Conservation (phyloP, 1,140 invertebrate genomes). For the Leptoteleia sp. region DNA sequence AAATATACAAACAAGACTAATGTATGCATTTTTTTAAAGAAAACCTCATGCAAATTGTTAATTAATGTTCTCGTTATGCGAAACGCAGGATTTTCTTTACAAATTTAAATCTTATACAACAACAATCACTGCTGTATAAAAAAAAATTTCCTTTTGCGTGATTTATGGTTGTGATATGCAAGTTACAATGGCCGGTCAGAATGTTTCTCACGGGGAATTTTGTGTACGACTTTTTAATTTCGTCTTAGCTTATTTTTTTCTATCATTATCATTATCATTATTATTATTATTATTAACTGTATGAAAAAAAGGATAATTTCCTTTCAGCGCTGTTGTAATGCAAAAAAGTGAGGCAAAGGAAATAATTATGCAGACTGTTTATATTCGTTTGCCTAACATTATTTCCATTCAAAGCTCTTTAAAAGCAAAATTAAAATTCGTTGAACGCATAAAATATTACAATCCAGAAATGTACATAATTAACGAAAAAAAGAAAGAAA, state of each 20-base stretch:
- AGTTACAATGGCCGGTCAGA: slow-evolving; percentile 12
- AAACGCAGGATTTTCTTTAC: no score
- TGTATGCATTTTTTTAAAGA: no score
- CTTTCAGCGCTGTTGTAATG: slow-evolving; percentile 5
- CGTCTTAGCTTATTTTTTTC: slow-evolving; percentile 4
- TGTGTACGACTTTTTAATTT: slow-evolving; percentile 11
- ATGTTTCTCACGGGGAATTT: slow-evolving; percentile 15
- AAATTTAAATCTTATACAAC: no score
- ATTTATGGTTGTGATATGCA: slow-evolving; percentile 8
- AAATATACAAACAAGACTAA: no score
- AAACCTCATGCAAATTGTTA: no score
- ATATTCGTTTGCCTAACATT: slow-evolving; percentile 5
- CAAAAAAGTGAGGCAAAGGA: slow-evolving; percentile 3
- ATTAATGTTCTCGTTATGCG: no score
- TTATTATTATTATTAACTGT: slow-evolving; percentile 24
- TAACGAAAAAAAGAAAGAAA: no score
- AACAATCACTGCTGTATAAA: slow-evolving; percentile 5
- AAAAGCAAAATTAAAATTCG: background rate
- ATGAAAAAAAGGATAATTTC: slow-evolving; percentile 14
- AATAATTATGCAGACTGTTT: slow-evolving; percentile 11
- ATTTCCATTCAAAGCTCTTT: background rate
- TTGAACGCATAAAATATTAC: no score
- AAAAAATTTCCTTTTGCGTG: slow-evolving; percentile 1
- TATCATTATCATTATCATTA: no score
- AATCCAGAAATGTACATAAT: no score